Conservation (phyloP, 2,797 vertebrate species). For the Artibeus jamaicensis region DNA sequence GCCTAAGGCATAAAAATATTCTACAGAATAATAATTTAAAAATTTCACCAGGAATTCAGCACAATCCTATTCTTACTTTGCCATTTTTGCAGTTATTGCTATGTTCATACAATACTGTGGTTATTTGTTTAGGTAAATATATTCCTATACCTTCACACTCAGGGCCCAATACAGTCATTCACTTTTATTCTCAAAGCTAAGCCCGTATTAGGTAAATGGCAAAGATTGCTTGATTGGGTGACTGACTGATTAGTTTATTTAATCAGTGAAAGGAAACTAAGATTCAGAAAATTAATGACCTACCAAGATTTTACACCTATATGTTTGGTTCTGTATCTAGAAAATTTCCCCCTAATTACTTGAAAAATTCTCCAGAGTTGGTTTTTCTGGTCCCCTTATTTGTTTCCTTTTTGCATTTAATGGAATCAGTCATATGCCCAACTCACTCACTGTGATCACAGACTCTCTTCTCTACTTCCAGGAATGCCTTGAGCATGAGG, state of each 20-base stretch:
- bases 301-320: background rate
- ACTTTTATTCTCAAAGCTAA: background rate
- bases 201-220: background rate
- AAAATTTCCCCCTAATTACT: background rate
- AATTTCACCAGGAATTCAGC: background rate
- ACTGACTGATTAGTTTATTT: background rate
- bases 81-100: background rate
- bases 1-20: background rate
- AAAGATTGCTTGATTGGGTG: background rate
- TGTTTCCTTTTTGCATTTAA: background rate
- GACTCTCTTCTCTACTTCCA: background rate
- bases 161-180: background rate
- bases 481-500: background rate
- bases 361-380: background rate
- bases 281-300: constrained; percentile 6
- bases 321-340: background rate
- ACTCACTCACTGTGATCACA: background rate
- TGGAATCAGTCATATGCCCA: background rate
- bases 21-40: background rate
- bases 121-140: background rate
- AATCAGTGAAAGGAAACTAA: background rate
- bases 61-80: background rate
- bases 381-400: background rate
- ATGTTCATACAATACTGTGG: background rate
- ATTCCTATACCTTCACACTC: background rate